phyloP scores from a whole-genome alignment of 2,797 vertebrate species.

The Cryptoprocta ferox region DNA sequence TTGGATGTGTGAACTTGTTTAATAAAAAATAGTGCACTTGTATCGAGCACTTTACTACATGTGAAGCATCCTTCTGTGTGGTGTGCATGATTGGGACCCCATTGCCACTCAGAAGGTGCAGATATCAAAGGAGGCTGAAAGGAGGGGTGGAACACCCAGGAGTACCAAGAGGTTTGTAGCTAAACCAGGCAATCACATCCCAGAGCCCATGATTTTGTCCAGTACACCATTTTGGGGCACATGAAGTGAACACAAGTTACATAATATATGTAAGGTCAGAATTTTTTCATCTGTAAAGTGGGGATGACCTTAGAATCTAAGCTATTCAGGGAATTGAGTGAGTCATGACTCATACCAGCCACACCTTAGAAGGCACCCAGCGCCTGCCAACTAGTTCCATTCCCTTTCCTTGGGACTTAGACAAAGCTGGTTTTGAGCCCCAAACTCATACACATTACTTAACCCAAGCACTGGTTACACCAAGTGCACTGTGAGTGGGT shows the following conservation, averaged over 20 bases:
- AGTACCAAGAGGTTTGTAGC: not conserved
- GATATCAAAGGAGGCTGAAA: not conserved
- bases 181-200: not conserved
- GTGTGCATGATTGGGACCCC: not conserved
- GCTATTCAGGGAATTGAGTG: not conserved
- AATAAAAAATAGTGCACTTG: not conserved
- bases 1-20: not conserved
- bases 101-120: not conserved
- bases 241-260: not conserved
- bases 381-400: accelerated
- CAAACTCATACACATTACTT: not conserved
- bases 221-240: not conserved
- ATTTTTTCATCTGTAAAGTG: not conserved
- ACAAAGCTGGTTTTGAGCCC: not conserved
- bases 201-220: not conserved
- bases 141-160: not conserved
- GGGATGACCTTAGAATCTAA: not conserved
- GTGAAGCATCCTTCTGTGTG: too few species aligned
- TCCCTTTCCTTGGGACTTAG: not conserved
- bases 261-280: not conserved
- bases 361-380: not conserved
- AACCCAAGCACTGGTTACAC: not conserved
- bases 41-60: accelerated
- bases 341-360: not conserved
- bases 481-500: not conserved